Conservation (phyloP, 2,113 vertebrate species). For the Dromiciops gliroides region DNA sequence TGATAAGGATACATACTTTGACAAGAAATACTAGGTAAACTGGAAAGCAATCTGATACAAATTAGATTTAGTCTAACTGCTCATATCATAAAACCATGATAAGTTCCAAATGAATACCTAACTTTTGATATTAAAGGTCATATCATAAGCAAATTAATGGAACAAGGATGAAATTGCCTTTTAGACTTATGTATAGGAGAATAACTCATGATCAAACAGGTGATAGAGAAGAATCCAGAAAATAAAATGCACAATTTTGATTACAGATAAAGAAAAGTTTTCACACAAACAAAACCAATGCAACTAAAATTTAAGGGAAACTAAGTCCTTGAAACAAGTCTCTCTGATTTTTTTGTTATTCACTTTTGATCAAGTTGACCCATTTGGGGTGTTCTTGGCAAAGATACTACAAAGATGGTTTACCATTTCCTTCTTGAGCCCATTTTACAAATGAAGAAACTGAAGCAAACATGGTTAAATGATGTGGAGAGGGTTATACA, state of each 20-base stretch:
- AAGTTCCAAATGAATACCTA: neutral
- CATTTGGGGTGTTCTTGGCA: neutral
- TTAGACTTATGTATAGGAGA: neutral
- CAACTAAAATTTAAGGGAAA: neutral
- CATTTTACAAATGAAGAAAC: neutral
- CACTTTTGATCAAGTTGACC: neutral
- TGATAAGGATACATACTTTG: neutral
- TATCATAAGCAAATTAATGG: neutral
- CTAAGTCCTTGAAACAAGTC: neutral
- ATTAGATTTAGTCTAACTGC: neutral
- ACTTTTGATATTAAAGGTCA: neutral
- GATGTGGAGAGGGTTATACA: neutral
- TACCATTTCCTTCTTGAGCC: neutral
- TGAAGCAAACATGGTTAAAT: neutral
- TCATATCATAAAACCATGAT: neutral
- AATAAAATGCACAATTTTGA: neutral
- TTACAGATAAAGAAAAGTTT: neutral
- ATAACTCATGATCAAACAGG: neutral
- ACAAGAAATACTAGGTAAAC: neutral
- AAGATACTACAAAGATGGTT: neutral
- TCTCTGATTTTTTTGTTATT: neutral
- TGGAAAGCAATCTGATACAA: neutral
- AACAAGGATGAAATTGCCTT: neutral
- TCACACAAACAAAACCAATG: neutral
- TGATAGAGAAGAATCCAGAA: neutral